These are phyloP conservation scores for Perithous albicinctus DNA, from an alignment of 2,888 invertebrate genomes.

Conservation along the genomic window DNA sequence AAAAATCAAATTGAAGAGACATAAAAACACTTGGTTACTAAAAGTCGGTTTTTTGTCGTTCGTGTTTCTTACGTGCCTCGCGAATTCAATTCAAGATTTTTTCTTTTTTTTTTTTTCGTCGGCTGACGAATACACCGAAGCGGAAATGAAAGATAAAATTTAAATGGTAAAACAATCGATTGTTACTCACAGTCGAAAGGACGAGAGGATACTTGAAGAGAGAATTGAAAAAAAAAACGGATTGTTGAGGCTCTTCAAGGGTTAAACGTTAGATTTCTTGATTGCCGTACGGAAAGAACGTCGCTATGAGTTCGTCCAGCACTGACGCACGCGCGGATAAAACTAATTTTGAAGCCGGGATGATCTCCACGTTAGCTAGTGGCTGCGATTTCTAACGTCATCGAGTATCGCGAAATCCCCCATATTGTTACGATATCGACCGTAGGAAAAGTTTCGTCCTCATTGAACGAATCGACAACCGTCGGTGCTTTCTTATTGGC, in stretches of 20 bases:
- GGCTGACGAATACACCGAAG: not conserved
- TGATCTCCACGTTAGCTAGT: slow-evolving; percentile 3
- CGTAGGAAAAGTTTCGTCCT: not conserved
- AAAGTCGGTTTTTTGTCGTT: not conserved
- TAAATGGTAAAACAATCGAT: not conserved
- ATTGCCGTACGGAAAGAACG: slow-evolving; percentile 31
- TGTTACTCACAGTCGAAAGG: not conserved
- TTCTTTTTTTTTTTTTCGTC: too few species aligned
- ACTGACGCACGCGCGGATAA: slow-evolving; percentile 67
- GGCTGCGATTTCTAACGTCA: not conserved
- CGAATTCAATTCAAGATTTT: slow-evolving; percentile 1
- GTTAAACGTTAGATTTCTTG: slow-evolving; percentile 56
- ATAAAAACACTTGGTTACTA: not conserved
- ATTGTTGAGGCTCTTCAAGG: slow-evolving; percentile 46
- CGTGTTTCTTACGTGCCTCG: slow-evolving; percentile 3
- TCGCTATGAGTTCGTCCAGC: slow-evolving; percentile 51
- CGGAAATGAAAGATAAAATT: not conserved
- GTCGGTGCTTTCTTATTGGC: not conserved
- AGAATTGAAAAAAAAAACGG: not conserved
- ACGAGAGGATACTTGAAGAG: not conserved
- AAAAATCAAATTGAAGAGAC: too few species aligned
- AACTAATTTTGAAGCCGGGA: slow-evolving; percentile 70
- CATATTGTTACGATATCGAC: not conserved
- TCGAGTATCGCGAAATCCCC: not conserved
- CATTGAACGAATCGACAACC: not conserved